Percentiles rank a stretch among this genome's conserved stretches.
Conservation (phyloP, 92 coral and sea anemone genomes). For the Meandrina meandrites region DNA sequence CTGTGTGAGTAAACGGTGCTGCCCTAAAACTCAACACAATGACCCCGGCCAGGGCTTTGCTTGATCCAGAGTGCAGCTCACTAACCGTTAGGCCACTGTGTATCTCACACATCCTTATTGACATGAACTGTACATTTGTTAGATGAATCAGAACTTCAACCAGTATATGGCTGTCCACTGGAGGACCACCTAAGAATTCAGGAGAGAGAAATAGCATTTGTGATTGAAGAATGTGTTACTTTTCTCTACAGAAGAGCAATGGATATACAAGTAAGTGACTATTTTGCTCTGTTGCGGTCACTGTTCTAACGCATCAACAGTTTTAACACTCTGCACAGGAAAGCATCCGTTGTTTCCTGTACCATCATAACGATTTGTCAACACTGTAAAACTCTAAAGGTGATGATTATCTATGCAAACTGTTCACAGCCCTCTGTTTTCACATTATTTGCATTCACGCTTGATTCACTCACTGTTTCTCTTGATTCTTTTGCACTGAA, state of each 20-base stretch:
- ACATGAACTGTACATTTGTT: neutral
- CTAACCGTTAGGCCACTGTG: no score
- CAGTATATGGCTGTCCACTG: conserved; percentile 86
- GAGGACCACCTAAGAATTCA: conserved; percentile 91
- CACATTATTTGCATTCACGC: no score
- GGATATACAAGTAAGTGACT: conserved; percentile 79
- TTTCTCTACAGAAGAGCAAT: conserved; percentile 78
- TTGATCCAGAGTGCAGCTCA: no score
- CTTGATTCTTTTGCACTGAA: no score
- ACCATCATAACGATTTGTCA: no score
- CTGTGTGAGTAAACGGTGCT: no score
- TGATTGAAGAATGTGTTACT: conserved; percentile 87
- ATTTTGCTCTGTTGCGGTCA: neutral
- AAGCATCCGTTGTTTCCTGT: no score
- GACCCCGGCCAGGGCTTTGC: no score
- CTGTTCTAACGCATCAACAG: neutral
- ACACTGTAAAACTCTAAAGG: neutral
- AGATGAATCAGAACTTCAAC: conserved; percentile 69
- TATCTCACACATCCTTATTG: neutral
- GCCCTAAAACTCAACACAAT: no score
- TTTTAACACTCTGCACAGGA: neutral
- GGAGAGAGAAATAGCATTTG: conserved; percentile 83
- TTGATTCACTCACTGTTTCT: no score
- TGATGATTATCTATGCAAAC: no score
- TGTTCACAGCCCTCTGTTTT: no score